Percentiles rank a stretch among this genome's conserved stretches.
Conservation (phyloP, 2,797 vertebrate species). For the Syngnathus acus region DNA sequence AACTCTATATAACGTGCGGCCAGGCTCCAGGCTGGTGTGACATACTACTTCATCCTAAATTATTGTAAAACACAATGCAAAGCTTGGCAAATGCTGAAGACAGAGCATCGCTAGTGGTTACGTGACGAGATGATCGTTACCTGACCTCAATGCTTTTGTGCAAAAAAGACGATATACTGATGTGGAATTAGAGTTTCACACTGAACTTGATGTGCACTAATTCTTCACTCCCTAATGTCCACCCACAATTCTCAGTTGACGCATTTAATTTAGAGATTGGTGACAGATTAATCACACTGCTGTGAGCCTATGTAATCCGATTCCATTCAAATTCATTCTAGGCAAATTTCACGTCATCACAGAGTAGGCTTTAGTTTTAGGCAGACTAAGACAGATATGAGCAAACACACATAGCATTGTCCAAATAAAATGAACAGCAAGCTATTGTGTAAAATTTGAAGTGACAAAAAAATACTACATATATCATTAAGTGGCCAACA, state of each 20-base stretch:
- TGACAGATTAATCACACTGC: constrained; percentile 73
- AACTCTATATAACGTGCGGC: constrained; percentile 18
- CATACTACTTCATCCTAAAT: constrained; percentile 25
- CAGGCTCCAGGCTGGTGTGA: constrained; percentile 23
- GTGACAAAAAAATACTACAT: background rate
- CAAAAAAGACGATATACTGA: background rate
- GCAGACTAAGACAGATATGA: constrained; percentile 53
- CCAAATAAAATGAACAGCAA: constrained; percentile 16
- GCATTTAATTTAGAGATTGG: constrained; percentile 43
- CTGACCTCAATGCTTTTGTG: background rate
- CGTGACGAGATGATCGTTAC: background rate
- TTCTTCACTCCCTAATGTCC: background rate
- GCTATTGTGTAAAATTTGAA: background rate
- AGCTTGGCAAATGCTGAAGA: constrained; percentile 17
- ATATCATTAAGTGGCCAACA: background rate
- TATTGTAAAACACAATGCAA: constrained; percentile 35
- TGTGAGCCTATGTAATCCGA: constrained; percentile 70
- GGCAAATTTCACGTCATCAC: constrained; percentile 71
- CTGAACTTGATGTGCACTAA: constrained; percentile 1
- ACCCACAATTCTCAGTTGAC: constrained; percentile 8
- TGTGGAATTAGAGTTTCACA: constrained; percentile 2
- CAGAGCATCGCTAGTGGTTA: background rate
- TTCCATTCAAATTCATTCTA: constrained; percentile 69
- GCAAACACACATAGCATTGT: constrained; percentile 42
- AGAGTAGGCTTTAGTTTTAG: constrained; percentile 35